phyloP scores from a whole-genome alignment of 2,797 vertebrate genomes.

The Danio tinwini region DNA sequence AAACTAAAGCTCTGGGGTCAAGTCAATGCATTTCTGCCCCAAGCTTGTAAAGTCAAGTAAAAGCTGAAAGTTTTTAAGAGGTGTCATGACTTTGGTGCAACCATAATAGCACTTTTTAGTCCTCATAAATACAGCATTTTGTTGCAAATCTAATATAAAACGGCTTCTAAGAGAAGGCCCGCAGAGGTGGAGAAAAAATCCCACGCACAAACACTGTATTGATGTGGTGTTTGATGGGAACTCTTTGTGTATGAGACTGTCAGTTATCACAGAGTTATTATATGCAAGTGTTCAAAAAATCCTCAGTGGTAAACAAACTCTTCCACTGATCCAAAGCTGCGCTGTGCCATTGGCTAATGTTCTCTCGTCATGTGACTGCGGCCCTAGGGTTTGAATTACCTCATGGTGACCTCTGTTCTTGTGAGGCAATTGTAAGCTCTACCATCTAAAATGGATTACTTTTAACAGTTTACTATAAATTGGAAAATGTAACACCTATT shows the following conservation, averaged over 20 bases:
- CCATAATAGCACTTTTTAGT: neutral
- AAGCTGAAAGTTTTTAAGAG: neutral
- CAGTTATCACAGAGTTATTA: neutral
- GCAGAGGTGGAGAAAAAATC: neutral
- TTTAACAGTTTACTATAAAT: no score
- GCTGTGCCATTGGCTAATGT: neutral
- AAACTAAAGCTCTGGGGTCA: neutral
- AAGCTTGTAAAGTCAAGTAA: neutral
- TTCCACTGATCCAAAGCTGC: neutral
- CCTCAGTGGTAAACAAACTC: conserved; percentile 12
- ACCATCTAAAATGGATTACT: no score
- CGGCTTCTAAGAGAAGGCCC: neutral
- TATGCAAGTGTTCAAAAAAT: neutral
- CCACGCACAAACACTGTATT: neutral
- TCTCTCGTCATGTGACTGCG: conserved; percentile 28
- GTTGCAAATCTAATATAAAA: conserved; percentile 8
- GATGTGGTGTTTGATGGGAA: neutral
- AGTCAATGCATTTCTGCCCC: neutral
- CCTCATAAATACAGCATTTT: conserved; percentile 3
- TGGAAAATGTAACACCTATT: no score
- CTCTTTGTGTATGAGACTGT: neutral
- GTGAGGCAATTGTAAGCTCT: neutral
- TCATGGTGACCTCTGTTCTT: conserved; percentile 4
- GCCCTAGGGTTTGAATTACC: neutral
- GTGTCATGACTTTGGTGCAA: neutral